Evolutionary conservation across 1,140 invertebrate species (phyloP), one percentile per base, ranked within the genome.

Genomic region (Sinella curviseta): DNA sequence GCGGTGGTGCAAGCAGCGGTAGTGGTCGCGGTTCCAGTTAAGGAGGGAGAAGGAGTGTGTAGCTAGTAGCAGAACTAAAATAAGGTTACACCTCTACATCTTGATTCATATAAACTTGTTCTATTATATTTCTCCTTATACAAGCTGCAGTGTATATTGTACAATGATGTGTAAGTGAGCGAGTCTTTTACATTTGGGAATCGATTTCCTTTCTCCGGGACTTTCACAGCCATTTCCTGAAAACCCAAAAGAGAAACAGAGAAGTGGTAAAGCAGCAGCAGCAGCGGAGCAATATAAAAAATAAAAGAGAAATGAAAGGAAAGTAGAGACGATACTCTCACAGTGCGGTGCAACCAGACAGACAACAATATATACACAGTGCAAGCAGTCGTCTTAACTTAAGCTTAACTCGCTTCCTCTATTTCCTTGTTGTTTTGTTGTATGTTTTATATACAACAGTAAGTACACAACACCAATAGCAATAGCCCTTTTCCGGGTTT

Each of bases 191-290:
- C 57, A 60, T 60, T 60, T 60, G 57, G 57, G 57, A 60, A 60
- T 60, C 57, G 57, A 60, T 60, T 60, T 60, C 57, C 57, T 60
- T 60, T 60, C 57, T 60, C 57, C 57, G 57, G 57, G 57, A 60
- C 57, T 60, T 60, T 60, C 57, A 60, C 57, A 60, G 57, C 57
- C 24, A 60, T 60, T 60, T 60, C 57, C 57, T 60, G 57, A 60
- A 60, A 48, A 60, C 57, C 24, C 57, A 8, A 60, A n/a, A 60
- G 57, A 60, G 39, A 48, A 48, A 48, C 8, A 60, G 14, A 60
- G 57, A 16, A 60, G 24, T 60, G 57, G 39, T 48, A 12, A n/a
- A 60, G 24, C 12, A n/a, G 14, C 8, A 60, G 57, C 3, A 60
- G 24, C 8, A 60, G 24, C 8, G 24, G 24, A 60, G 24, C 20